Percentiles rank a stretch among this genome's conserved stretches.
phyloP scores from a whole-genome alignment of 2,888 invertebrate species.

The Gandaritis pyraliata region DNA sequence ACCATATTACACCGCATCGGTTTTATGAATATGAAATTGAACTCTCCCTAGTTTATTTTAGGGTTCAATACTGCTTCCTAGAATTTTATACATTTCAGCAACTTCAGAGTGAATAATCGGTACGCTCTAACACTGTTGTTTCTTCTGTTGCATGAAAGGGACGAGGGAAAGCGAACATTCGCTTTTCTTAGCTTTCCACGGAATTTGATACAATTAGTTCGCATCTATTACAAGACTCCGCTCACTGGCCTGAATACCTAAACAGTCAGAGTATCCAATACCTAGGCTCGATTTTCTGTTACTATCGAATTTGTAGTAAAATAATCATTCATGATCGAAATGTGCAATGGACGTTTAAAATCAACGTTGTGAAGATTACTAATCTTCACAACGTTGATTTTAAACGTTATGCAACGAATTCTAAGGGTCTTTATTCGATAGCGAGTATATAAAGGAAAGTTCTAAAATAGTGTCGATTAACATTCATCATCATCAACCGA shows the following conservation, averaged over 20 bases:
- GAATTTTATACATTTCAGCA: not conserved
- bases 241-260: slow-evolving; percentile 23
- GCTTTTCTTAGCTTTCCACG: slow-evolving; percentile 51
- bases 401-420: too few species aligned
- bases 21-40: not conserved
- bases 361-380: too few species aligned
- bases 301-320: too few species aligned
- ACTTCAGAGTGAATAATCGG: slow-evolving; percentile 15
- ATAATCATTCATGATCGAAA: too few species aligned
- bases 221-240: slow-evolving; percentile 32
- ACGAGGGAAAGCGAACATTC: slow-evolving; percentile 53
- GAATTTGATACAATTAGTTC: slow-evolving; percentile 35
- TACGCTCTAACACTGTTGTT: slow-evolving; percentile 1
- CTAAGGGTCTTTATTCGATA: too few species aligned
- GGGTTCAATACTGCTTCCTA: not conserved
- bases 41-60: not conserved
- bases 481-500: not conserved
- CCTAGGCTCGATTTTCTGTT: not conserved
- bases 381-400: too few species aligned
- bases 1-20: not conserved
- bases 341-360: too few species aligned
- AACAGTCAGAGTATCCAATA: slow-evolving; percentile 10
- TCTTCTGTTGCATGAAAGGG: slow-evolving; percentile 49
- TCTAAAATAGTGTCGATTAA: not conserved
- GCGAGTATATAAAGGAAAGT: too few species aligned